Evolutionary conservation across 1,140 invertebrate genomes (phyloP).

Genomic region (Galleria mellonella): DNA sequence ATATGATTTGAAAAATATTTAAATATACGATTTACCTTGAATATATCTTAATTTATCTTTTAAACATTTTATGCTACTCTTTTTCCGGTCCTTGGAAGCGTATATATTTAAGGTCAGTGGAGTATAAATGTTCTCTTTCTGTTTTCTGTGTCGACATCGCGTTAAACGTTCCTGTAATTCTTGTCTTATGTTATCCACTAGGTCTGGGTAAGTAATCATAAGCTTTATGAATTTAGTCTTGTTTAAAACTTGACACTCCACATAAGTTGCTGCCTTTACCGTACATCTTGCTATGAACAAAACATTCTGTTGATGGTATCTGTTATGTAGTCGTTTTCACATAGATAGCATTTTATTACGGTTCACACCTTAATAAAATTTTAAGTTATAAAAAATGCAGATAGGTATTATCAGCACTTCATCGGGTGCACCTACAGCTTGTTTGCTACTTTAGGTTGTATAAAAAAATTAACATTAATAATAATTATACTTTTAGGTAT

Average conservation of each 20-base stretch:
- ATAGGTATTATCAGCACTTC: too few relatives aligned
- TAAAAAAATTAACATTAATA: too few relatives aligned
- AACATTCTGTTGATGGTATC: too few relatives aligned
- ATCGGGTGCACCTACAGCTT: too few relatives aligned
- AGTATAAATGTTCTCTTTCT: slow-evolving; percentile 13
- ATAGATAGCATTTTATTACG: not conserved
- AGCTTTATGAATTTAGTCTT: slow-evolving; percentile 59
- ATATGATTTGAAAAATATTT: not conserved
- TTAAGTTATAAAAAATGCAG: too few relatives aligned
- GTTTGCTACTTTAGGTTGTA: too few relatives aligned
- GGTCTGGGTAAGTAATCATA: slow-evolving; percentile 62
- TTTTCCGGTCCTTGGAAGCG: slow-evolving; percentile 52
- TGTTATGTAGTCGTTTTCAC: not conserved
- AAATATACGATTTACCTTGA: slow-evolving; percentile 34
- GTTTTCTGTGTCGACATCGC: slow-evolving; percentile 34
- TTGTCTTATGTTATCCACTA: slow-evolving; percentile 31
- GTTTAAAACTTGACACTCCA: slow-evolving; percentile 63
- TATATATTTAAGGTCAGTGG: slow-evolving; percentile 50
- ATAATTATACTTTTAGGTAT: too few relatives aligned
- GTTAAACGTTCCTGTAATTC: slow-evolving; percentile 44
- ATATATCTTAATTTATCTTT: slow-evolving; percentile 59
- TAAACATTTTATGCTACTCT: slow-evolving; percentile 64
- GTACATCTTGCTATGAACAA: slow-evolving; percentile 51
- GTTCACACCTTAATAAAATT: too few relatives aligned
- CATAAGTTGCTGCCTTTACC: slow-evolving; percentile 64